Conservation (phyloP, 2,888 invertebrate genomes). For the Volucella inanis region DNA sequence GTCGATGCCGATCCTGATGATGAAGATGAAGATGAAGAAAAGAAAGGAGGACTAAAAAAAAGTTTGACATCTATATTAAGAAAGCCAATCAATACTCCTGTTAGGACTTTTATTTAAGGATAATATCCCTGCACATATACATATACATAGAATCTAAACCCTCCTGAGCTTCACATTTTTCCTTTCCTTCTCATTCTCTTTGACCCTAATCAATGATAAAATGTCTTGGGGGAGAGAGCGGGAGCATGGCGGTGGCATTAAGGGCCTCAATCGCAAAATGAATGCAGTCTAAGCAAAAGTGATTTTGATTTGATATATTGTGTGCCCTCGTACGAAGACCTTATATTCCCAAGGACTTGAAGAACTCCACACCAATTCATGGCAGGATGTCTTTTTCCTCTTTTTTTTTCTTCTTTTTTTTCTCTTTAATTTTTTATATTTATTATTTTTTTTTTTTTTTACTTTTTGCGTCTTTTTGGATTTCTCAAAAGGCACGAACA, state of each 20-base stretch:
- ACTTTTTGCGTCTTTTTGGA: slow-evolving; percentile 24
- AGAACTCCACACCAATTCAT: too few species aligned
- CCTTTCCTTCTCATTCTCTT: slow-evolving; percentile 1
- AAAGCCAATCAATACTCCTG: slow-evolving; percentile 71
- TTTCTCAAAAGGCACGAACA: slow-evolving; percentile 6
- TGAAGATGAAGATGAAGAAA: not conserved
- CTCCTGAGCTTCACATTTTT: slow-evolving; percentile 13
- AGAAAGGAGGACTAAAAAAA: slow-evolving; percentile 8
- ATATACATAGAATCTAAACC: too few species aligned
- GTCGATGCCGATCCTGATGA: not conserved
- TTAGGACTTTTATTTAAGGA: slow-evolving; percentile 70
- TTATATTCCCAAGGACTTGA: slow-evolving; percentile 52
- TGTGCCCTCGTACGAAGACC: slow-evolving; percentile 49
- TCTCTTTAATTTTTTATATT: too few species aligned
- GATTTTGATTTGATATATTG: slow-evolving; percentile 71
- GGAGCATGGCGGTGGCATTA: not conserved
- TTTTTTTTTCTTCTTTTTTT: slow-evolving; percentile 42
- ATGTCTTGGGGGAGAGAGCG: slow-evolving; percentile 44
- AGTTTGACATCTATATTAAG: slow-evolving; percentile 61
- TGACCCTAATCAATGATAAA: slow-evolving; percentile 63
- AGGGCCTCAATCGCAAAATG: slow-evolving; percentile 48
- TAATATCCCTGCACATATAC: slow-evolving; percentile 52
- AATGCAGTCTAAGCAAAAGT: slow-evolving; percentile 74
- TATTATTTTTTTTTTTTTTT: slow-evolving; percentile 42
- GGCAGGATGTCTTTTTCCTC: slow-evolving; percentile 50